Evolutionary conservation across 2,113 vertebrate species (phyloP).

Genomic region (Malurus alboscapulatus): DNA sequence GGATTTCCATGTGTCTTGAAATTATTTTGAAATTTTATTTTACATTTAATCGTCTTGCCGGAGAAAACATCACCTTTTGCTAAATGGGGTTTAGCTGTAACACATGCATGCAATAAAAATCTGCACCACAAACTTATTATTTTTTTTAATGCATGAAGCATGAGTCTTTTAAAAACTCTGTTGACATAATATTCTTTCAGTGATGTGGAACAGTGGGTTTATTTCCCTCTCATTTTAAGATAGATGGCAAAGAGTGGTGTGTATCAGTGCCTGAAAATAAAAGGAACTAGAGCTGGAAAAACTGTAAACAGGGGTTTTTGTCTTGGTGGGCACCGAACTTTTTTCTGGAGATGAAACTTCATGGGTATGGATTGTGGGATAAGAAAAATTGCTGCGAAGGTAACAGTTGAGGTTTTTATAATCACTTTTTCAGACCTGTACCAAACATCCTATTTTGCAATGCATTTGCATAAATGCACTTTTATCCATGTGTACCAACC

Average conservation of each 20-base stretch:
- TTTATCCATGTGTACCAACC: background rate
- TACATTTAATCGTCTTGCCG: background rate
- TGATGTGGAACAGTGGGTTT: background rate
- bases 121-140: background rate
- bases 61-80: constrained; percentile 6
- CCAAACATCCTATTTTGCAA: background rate
- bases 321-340: background rate
- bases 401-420: background rate
- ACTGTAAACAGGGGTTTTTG: background rate
- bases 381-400: background rate
- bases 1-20: background rate
- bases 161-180: background rate
- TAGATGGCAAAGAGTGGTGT: background rate
- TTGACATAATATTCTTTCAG: background rate
- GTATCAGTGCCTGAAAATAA: background rate
- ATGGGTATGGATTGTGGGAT: background rate
- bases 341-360: background rate
- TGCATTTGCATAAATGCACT: background rate
- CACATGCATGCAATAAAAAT: background rate
- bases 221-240: background rate
- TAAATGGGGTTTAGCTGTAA: constrained; percentile 37
- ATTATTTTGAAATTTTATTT: background rate
- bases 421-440: background rate
- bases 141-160: constrained; percentile 48
- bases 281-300: background rate